Evolutionary conservation across 2,113 vertebrate species (phyloP).

Genomic region (Macquaria australasica): DNA sequence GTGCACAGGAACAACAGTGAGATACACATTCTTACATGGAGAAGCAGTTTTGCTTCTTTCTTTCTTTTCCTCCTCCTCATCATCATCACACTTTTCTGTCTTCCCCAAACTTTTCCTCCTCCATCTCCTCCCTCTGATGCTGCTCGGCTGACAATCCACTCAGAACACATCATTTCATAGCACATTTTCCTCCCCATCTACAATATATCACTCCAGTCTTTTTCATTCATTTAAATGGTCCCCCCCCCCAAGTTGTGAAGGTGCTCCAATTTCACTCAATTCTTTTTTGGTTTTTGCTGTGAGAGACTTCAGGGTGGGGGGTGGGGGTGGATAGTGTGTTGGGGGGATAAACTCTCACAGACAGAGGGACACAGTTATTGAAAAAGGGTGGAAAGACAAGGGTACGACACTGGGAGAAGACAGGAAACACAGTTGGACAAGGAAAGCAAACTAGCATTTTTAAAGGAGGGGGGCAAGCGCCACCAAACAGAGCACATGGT

Average conservation of each 20-base stretch:
- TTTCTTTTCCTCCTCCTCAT: conserved; percentile 65
- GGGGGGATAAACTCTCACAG: conserved; percentile 13
- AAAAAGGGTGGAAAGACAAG: conserved; percentile 2
- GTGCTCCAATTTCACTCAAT: conserved; percentile 1
- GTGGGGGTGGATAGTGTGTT: neutral
- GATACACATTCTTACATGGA: conserved; percentile 84
- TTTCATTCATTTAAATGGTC: conserved; percentile 30
- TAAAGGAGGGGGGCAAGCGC: neutral
- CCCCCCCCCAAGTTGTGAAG: too few relatives aligned
- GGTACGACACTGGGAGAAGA: conserved; percentile 45
- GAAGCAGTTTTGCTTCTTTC: conserved; percentile 79
- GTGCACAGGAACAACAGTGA: conserved; percentile 61
- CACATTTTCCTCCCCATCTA: conserved; percentile 37
- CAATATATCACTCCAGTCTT: conserved; percentile 23
- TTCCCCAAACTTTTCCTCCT: conserved; percentile 79
- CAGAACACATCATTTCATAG: conserved; percentile 68
- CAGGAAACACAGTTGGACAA: conserved; percentile 60
- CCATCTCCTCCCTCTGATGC: conserved; percentile 75
- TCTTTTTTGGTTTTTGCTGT: conserved; percentile 46
- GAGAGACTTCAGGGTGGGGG: conserved; percentile 15
- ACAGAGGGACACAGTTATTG: conserved; percentile 23
- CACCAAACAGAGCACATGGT: conserved; percentile 40
- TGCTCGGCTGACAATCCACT: conserved; percentile 78
- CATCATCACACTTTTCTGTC: conserved; percentile 75
- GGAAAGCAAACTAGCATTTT: conserved; percentile 44